Base-by-base conservation (phyloP, 2,888 invertebrate genomes). In the Drosophila borborema region DNA sequence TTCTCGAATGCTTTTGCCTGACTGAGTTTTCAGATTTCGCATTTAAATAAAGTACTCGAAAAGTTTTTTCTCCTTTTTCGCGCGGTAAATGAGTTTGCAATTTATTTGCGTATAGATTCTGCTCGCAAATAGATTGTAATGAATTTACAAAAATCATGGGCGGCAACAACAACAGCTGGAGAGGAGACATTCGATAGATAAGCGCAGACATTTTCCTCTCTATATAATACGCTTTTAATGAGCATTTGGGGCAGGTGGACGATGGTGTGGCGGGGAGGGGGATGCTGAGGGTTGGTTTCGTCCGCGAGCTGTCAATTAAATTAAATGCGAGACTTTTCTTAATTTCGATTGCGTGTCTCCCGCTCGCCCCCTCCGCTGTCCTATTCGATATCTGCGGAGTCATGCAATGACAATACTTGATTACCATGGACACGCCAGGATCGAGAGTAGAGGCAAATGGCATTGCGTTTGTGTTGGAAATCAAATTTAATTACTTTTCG, bases 381-480 rank as follows among this genome's bases (percentile, higher is more conserved):
- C 16, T 12, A 9, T 18, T 41, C 55, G 38, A 59, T 77, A 65
- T 70, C 64, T 79, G 79, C 69, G 62, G 72, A 86, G 82, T 91
- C 91, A 91, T 91, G 89, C 88, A 80, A 92, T 92, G 91, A 92
- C 91, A 91, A 80, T 82, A 78, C 86, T 84, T 83, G 82, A 89
- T 91, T 91, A 79, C 81, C 73, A 76, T 72, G 70, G 88, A 77
- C 90, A 85, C 88, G 90, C 56, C 58, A 87, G 53, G 48, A 55
- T 36, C 58, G 38, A 34, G 45, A 43, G 48, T 16, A n/a, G n/a
- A 18, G 55, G 46, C 41, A 63, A 74, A 61, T 67, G 61, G 54
- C 70, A 70, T 66, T 71, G 64, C 64, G 72, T 73, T 68, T 73
- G 71, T 60, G 59, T 28, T 64, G 36, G 60, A 81, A 86, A 84